Conservation (phyloP, 1,140 invertebrate genomes). For the Homalodisca vitripennis region DNA sequence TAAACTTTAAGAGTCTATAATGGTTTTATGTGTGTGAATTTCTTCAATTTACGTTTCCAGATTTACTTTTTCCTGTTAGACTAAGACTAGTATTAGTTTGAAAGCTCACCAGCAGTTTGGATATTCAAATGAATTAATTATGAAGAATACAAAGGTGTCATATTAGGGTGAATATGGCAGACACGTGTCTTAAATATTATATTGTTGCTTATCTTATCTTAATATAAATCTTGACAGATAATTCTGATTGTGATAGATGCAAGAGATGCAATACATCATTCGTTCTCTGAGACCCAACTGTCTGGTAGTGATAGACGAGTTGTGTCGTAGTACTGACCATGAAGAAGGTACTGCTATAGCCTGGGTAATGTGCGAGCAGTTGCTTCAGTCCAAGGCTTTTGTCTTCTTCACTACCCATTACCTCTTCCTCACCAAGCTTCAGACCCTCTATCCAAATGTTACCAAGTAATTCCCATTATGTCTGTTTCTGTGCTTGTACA, state of each 20-base stretch:
- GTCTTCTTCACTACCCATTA: constrained; percentile 85
- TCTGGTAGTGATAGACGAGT: constrained; percentile 84
- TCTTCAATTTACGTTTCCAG: too few species aligned
- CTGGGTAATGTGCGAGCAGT: constrained; percentile 76
- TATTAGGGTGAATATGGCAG: too few species aligned
- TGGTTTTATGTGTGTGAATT: too few species aligned
- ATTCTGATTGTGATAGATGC: constrained; percentile 63
- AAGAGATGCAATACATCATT: constrained; percentile 76
- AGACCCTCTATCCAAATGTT: constrained; percentile 73
- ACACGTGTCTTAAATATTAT: background rate
- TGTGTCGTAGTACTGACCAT: constrained; percentile 72
- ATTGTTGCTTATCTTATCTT: background rate
- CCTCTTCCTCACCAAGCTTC: constrained; percentile 67
- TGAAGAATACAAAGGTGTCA: too few species aligned
- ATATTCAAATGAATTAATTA: too few species aligned
- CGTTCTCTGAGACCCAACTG: constrained; percentile 67
- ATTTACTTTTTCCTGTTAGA: too few species aligned
- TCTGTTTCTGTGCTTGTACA: too few species aligned
- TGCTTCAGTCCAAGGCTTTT: constrained; percentile 68
- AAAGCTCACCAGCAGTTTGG: too few species aligned
- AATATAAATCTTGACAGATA: constrained; percentile 9
- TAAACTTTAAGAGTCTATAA: too few species aligned
- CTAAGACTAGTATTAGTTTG: too few species aligned
- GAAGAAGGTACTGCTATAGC: constrained; percentile 82
- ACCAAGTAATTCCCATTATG: constrained; percentile 66